Evolutionary conservation across 1,140 invertebrate genomes (phyloP).

Genomic region (Colletes gigas): DNA sequence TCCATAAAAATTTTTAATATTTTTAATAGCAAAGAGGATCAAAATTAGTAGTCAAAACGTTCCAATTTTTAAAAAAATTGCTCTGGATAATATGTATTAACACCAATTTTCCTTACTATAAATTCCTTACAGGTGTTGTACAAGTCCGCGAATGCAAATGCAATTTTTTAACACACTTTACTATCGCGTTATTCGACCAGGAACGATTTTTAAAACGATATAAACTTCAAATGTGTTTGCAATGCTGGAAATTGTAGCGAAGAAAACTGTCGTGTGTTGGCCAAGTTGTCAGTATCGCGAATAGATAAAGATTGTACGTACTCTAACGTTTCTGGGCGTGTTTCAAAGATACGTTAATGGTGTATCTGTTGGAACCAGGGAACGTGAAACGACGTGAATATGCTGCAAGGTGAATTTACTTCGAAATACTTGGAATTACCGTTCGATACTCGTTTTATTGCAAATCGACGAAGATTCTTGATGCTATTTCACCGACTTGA

Average conservation of each 20-base stretch:
- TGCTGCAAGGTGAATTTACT: conserved; percentile 1
- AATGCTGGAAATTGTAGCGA: not conserved
- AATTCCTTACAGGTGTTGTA: too few relatives aligned
- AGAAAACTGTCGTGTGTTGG: not conserved
- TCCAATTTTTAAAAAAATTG: too few relatives aligned
- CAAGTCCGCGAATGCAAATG: not conserved
- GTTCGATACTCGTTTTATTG: not conserved
- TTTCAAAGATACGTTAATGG: conserved; percentile 2
- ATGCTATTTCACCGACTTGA: too few relatives aligned
- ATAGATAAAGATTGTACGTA: conserved; percentile 7
- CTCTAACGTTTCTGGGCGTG: not conserved
- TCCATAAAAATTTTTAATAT: too few relatives aligned
- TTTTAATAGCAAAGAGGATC: too few relatives aligned
- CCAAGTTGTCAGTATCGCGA: not conserved
- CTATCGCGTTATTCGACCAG: too few relatives aligned
- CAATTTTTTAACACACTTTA: too few relatives aligned
- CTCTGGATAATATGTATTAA: too few relatives aligned
- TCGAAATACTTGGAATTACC: not conserved
- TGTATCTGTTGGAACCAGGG: not conserved
- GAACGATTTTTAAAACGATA: not conserved
- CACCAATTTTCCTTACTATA: too few relatives aligned
- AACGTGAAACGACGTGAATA: not conserved
- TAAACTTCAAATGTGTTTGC: not conserved
- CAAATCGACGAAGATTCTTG: not conserved
- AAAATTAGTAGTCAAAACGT: too few relatives aligned